These are phyloP conservation scores for Condylura cristata DNA, from an alignment of 2,113 vertebrate species.

Conservation along the genomic window DNA sequence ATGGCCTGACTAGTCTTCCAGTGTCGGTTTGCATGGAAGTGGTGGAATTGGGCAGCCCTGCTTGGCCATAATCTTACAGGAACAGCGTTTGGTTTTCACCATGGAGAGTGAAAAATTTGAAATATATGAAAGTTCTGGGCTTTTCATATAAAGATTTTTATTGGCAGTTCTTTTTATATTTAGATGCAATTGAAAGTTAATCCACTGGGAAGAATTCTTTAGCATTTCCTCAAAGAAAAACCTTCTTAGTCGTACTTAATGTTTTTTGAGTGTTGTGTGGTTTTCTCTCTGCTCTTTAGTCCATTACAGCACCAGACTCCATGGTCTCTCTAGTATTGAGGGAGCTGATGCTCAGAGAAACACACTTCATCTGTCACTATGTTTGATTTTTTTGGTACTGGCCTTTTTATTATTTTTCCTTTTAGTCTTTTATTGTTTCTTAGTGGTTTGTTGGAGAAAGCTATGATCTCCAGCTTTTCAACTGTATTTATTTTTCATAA, in stretches of 20 bases:
- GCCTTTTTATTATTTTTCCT: background rate
- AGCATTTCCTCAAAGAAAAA: background rate
- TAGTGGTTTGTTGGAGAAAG: background rate
- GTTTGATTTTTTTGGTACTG: conserved; percentile 22
- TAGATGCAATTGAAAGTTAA: background rate
- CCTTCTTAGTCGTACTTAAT: background rate
- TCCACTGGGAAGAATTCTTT: background rate
- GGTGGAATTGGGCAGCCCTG: background rate
- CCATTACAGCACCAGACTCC: background rate
- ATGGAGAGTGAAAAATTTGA: no score
- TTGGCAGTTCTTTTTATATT: conserved; percentile 15
- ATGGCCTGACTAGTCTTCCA: background rate
- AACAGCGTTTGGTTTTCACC: no score
- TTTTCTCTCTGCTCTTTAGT: background rate
- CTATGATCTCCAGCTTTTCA: conserved; percentile 1
- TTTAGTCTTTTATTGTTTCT: conserved; percentile 24
- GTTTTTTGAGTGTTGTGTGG: background rate
- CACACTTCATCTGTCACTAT: background rate
- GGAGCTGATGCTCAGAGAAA: background rate
- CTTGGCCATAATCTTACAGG: no score
- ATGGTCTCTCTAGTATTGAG: background rate
- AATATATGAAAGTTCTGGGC: background rate
- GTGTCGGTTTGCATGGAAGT: background rate
- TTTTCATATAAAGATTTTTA: background rate
- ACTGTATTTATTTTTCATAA: background rate